Conservation (phyloP, 2,888 invertebrate genomes). For the Drosophila leonis region DNA sequence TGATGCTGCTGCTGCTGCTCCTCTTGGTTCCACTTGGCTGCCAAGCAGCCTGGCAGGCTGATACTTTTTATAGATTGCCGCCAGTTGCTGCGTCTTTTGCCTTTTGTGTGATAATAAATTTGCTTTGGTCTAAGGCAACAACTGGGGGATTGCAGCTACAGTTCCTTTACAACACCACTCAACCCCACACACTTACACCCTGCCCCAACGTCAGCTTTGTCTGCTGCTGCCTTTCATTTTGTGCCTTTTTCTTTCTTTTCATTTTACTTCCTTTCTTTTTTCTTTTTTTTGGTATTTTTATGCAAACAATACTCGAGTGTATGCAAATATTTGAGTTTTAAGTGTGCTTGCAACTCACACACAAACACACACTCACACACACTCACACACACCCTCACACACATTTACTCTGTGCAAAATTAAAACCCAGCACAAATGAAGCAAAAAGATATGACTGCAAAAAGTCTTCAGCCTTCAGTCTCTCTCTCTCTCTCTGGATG, state of each 20-base stretch:
- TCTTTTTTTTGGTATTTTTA: slow-evolving; percentile 71
- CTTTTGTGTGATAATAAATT: slow-evolving; percentile 81
- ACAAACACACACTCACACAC: slow-evolving; percentile 17
- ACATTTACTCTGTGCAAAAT: slow-evolving; percentile 57
- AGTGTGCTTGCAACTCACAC: slow-evolving; percentile 76
- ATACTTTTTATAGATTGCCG: slow-evolving; percentile 69
- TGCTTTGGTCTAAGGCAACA: slow-evolving; percentile 80
- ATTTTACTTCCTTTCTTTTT: slow-evolving; percentile 27
- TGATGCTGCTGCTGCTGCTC: slow-evolving; percentile 28
- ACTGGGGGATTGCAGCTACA: slow-evolving; percentile 69
- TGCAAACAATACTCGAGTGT: slow-evolving; percentile 83
- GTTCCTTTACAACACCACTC: slow-evolving; percentile 26
- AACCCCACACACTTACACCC: background rate
- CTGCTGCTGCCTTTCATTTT: slow-evolving; percentile 54
- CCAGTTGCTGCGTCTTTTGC: slow-evolving; percentile 58
- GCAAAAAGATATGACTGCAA: slow-evolving; percentile 56
- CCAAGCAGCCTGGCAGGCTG: slow-evolving; percentile 40
- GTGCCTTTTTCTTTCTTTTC: slow-evolving; percentile 37
- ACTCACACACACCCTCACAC: slow-evolving; percentile 12
- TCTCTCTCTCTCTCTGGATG: background rate
- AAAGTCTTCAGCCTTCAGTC: slow-evolving; percentile 27
- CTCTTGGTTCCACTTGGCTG: slow-evolving; percentile 27
- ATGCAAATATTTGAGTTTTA: slow-evolving; percentile 83
- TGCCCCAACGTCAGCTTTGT: slow-evolving; percentile 37
- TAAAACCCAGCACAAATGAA: slow-evolving; percentile 80